Evolutionary conservation across 1,140 invertebrate genomes (phyloP).

Genomic region (Monochamus saltuarius): DNA sequence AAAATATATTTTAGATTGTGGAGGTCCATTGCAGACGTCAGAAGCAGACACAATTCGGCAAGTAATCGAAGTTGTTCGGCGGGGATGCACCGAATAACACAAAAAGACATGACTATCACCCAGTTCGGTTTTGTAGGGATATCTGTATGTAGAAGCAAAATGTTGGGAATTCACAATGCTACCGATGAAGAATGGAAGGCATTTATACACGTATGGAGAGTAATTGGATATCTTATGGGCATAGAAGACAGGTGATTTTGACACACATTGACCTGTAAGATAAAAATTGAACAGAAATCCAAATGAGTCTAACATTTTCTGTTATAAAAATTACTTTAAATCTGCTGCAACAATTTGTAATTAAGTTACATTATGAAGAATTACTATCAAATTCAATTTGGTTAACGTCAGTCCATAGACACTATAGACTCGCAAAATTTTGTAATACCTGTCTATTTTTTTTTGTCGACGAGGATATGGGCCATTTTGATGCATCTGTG

Average conservation of each 20-base stretch:
- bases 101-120: slow-evolving; percentile 82
- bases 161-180: slow-evolving; percentile 61
- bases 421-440: no score
- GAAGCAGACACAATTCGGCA: slow-evolving; percentile 64
- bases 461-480: no score
- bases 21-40: slow-evolving; percentile 68
- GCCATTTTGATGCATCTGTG: no score
- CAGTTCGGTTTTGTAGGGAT: slow-evolving; percentile 87
- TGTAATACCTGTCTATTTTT: no score
- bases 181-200: slow-evolving; percentile 66
- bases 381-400: no score
- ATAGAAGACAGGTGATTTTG: slow-evolving; percentile 14
- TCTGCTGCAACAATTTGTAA: no score
- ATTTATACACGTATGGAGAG: slow-evolving; percentile 80
- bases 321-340: no score
- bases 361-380: no score
- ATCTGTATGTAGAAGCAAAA: slow-evolving; percentile 63
- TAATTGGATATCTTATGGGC: slow-evolving; percentile 57
- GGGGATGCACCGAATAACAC: slow-evolving; percentile 60
- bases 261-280: no score
- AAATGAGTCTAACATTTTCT: no score
- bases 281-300: no score
- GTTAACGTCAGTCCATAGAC: no score
- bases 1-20: slow-evolving; percentile 54
- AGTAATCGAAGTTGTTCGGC: slow-evolving; percentile 54